Percentiles rank a stretch among this genome's conserved stretches.
These are phyloP conservation scores for Miichthys miiuy DNA, from an alignment of 2,797 vertebrate genomes.

Conservation along the genomic window DNA sequence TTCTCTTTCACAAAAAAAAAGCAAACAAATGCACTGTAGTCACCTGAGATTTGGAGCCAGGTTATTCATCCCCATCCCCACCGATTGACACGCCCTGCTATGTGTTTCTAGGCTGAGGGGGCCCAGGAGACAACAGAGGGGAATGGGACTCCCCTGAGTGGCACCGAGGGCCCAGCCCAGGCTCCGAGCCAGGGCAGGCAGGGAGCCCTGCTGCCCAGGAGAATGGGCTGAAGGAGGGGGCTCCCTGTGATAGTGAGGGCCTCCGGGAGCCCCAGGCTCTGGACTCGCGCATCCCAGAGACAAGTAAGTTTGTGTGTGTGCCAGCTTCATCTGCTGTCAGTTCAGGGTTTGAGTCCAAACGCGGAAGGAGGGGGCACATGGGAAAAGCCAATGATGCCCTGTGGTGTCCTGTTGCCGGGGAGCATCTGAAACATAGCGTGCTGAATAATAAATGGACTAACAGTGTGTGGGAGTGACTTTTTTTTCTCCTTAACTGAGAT, in stretches of 20 bases:
- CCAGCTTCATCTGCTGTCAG: slow-evolving; percentile 1
- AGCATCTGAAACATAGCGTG: background rate
- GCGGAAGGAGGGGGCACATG: background rate
- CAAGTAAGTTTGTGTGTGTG: slow-evolving; percentile 89
- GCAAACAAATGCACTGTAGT: background rate
- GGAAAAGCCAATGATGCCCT: background rate
- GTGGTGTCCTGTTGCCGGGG: background rate
- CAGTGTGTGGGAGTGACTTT: background rate
- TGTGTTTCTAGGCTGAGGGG: slow-evolving; percentile 91
- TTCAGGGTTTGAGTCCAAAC: slow-evolving; percentile 3
- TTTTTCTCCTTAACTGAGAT: background rate
- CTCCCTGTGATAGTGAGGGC: slow-evolving; percentile 83
- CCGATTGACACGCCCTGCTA: slow-evolving; percentile 82
- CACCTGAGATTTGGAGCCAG: slow-evolving; percentile 51
- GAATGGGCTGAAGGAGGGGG: slow-evolving; percentile 89
- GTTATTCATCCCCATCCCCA: slow-evolving; percentile 76
- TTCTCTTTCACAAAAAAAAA: background rate
- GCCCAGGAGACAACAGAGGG: slow-evolving; percentile 82
- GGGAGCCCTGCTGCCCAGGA: slow-evolving; percentile 83
- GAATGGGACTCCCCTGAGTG: slow-evolving; percentile 78
- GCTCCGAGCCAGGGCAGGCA: slow-evolving; percentile 62
- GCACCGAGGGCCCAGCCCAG: slow-evolving; percentile 69
- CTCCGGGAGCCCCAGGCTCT: slow-evolving; percentile 91
- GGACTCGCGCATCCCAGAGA: slow-evolving; percentile 94
- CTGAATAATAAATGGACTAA: background rate